Base-by-base conservation (phyloP, 2,113 vertebrate species). In the Brachyistius frenatus region DNA sequence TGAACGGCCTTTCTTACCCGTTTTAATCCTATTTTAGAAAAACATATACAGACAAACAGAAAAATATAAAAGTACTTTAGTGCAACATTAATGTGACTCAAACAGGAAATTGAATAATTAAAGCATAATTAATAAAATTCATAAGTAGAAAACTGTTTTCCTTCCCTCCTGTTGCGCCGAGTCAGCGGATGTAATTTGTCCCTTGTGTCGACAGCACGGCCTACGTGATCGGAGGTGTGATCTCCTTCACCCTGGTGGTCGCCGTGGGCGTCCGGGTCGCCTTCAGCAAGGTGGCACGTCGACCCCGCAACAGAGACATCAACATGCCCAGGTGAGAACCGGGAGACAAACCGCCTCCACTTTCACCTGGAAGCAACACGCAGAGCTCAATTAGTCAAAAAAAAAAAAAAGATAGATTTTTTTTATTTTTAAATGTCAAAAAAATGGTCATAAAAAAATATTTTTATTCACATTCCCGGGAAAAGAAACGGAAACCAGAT, bases 161-260 rank as follows among this genome's bases (percentile, higher is more conserved):
- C 41, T 46, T 14, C 4, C 16, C 4, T 11, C 41, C 11, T 53
- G 2, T 32, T 41, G 13, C 16, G 49, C 49, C 41, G 3, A 74
- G 1, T 49, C 46, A 23, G 5, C 46, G 36, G 1, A 30, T n/a
- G 2, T 47, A 0, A 3, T 4, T 1, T 4, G 23, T 23, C 23
- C 44, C 7, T 1, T 52, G 11, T 60, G 0, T 7, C 0, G 1
- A 1, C 85, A 97, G 95, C 66, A 97, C 97, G 2, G 95, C 95
- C 63, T 98, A 97, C 1, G 96, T 98, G 81, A 96, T 98, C 44
- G 96, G 96, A 15, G 97, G 96, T 0, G 96, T 97, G 84, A 96
- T 98, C 88, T 96, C 95, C 86, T 96, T 97, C 92, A 96, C 96
- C 8, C 91, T 98, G 83, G 95, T 95, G 15, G 93, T 96, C 73